Base-by-base conservation (phyloP, 2,797 vertebrate species). In the Betta splendens region DNA sequence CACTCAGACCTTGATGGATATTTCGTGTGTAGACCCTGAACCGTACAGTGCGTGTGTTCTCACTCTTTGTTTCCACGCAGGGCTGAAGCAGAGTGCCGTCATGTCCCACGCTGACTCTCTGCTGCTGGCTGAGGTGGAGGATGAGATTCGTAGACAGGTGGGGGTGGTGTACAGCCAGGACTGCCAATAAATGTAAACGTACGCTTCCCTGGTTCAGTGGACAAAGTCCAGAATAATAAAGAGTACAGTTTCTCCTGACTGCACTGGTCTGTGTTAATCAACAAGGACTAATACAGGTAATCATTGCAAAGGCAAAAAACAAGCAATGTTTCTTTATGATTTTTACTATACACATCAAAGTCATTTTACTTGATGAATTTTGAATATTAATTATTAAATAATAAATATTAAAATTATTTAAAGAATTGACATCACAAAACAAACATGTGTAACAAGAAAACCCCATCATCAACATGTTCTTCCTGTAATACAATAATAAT, bases 81-180 rank as follows among this genome's bases (percentile, higher is more conserved):
- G 91, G 3, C 64, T 92, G 42, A 92, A 91, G 69, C 84, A 93
- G 80, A 92, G 91, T 42, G 15, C 81, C 21, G 76, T 89, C 0
- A 80, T 93, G 81, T 79, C 91, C 15, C 87, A 92, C 23, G 58
- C 82, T 1, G 89, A 94, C 62, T 93, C 91, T 0, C 59, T 83
- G 0, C 85, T 91, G 26, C 74, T 93, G 54, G 84, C 78, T 3
- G 86, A 90, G 57, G 26, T 92, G 55, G 89, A 91, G 78, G 91
- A 93, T 4, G 90, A 92, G 65, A 65, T 90, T 17, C 84, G 89
- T 15, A 65, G 77, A 22, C 91, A 92, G 75, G 74, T 93, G 38
- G 91, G 92, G 21, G 91, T 92, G 48, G 75, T 78, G 40, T 93
- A 93, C 79, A 83, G 51, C 62, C 90, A 93, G 79, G 91, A 93